A percentile compares a stretch with the other conserved stretches of the same genome.
phyloP scores from a whole-genome alignment of 2,888 invertebrate species.

The Tetropium fuscum region DNA sequence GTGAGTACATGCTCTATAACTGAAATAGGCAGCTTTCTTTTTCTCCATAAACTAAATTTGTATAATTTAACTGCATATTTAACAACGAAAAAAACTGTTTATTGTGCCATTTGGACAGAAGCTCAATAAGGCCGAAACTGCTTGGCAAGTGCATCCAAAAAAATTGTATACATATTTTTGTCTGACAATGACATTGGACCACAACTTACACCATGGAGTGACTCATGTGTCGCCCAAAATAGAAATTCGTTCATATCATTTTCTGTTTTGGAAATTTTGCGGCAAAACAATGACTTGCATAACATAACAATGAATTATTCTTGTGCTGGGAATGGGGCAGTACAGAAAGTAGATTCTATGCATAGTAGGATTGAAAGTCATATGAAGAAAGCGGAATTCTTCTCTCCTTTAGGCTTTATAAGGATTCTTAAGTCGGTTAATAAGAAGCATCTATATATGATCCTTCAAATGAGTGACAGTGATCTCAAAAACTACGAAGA shows the following conservation, averaged over 20 bases:
- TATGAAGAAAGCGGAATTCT: constrained; percentile 35
- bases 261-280: constrained; percentile 39
- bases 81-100: constrained; percentile 32
- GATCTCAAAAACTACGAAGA: constrained; percentile 34
- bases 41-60: constrained; percentile 33
- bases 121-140: constrained; percentile 34
- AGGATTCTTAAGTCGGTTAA: constrained; percentile 33
- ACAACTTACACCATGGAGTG: constrained; percentile 46
- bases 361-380: constrained; percentile 46
- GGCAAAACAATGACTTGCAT: constrained; percentile 35
- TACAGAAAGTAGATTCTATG: constrained; percentile 45
- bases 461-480: constrained; percentile 30
- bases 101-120: constrained; percentile 42
- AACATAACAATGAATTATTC: constrained; percentile 36
- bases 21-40: constrained; percentile 32
- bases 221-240: constrained; percentile 39
- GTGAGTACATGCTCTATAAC: constrained; percentile 39
- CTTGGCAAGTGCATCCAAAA: constrained; percentile 38
- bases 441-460: constrained; percentile 28
- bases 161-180: constrained; percentile 36
- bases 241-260: constrained; percentile 40
- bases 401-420: constrained; percentile 36
- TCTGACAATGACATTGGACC: constrained; percentile 35
- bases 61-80: constrained; percentile 41
- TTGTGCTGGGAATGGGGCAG: constrained; percentile 44